Evolutionary conservation across 2,113 vertebrate genomes (phyloP).

Genomic region (Phrynocephalus versicolor): DNA sequence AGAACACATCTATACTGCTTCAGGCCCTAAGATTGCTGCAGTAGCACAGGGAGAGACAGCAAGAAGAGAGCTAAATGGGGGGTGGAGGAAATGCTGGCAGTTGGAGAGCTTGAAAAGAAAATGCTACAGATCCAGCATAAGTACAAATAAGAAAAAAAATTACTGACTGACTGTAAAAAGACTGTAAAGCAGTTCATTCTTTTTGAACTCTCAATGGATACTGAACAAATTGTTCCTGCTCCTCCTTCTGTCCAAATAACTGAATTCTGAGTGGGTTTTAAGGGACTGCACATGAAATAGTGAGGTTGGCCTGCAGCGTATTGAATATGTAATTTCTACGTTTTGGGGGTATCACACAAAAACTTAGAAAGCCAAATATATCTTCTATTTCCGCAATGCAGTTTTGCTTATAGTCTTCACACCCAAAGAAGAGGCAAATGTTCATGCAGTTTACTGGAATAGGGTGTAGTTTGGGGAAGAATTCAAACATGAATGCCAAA

Average conservation of each 20-base stretch:
- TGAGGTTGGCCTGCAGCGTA: not conserved
- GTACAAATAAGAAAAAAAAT: not conserved
- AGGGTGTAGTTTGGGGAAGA: not conserved
- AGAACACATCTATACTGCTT: not conserved
- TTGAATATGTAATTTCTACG: no score
- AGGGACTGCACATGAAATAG: not conserved
- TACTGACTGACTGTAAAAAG: not conserved
- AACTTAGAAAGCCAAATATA: not conserved
- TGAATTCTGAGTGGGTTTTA: not conserved
- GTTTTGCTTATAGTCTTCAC: not conserved
- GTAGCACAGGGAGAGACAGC: not conserved
- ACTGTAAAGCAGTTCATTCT: not conserved
- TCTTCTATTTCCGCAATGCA: not conserved
- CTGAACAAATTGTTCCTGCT: not conserved
- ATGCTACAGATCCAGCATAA: not conserved
- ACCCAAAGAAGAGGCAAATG: not conserved
- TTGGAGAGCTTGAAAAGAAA: no score
- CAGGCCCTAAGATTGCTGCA: not conserved
- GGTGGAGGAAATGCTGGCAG: not conserved
- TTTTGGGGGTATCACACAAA: no score
- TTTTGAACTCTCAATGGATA: not conserved
- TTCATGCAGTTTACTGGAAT: not conserved
- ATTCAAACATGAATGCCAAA: not conserved
- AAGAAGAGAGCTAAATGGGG: not conserved
- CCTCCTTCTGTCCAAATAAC: not conserved